Percentiles rank a stretch among this genome's conserved stretches.
phyloP scores from a whole-genome alignment of 2,888 invertebrate species.

The Polydrusus tereticollis region DNA sequence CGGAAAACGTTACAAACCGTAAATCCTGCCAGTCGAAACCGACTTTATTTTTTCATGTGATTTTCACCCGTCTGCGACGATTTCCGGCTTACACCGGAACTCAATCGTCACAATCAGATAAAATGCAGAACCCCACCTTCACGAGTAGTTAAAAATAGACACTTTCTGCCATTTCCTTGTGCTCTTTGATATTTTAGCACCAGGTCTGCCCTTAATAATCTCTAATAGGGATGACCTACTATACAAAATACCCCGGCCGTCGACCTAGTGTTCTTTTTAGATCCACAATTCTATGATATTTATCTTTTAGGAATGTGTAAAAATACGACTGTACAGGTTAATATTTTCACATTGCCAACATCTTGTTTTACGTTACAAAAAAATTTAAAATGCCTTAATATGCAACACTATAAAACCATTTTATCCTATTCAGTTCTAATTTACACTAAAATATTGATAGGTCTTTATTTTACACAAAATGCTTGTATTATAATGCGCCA shows the following conservation, averaged over 20 bases:
- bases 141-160: conserved; percentile 31
- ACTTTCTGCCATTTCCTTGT: conserved; percentile 18
- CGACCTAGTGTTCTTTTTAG: neutral
- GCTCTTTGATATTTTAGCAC: conserved; percentile 13
- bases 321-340: no score
- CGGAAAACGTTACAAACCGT: conserved; percentile 34
- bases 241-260: neutral
- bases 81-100: conserved; percentile 41
- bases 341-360: no score
- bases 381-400: no score
- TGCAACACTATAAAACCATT: no score
- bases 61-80: conserved; percentile 34
- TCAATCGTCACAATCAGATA: conserved; percentile 23
- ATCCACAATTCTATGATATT: no score
- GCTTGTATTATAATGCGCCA: no score
- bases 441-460: no score
- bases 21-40: conserved; percentile 21
- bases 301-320: no score
- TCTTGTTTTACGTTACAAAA: no score
- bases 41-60: conserved; percentile 23
- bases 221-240: conserved; percentile 12
- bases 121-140: conserved; percentile 34
- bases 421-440: no score
- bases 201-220: conserved; percentile 16
- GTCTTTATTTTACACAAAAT: no score